Conservation (phyloP, 1,140 invertebrate genomes). For the Bombus sylvicola region DNA sequence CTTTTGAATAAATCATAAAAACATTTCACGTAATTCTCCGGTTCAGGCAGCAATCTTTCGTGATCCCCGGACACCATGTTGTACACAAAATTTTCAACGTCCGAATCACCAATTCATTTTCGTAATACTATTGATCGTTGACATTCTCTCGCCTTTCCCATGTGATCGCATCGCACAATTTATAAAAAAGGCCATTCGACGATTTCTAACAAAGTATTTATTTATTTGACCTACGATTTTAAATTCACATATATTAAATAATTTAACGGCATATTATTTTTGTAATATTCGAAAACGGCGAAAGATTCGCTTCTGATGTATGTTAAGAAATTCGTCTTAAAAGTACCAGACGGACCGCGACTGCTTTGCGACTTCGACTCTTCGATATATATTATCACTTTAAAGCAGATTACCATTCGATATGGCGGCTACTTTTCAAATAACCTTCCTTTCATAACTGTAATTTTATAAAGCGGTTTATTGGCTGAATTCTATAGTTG, state of each 20-base stretch:
- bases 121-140: constrained; percentile 81
- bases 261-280: constrained; percentile 5
- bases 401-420: constrained; percentile 23
- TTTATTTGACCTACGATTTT: not conserved
- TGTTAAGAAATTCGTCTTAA: constrained; percentile 61
- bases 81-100: constrained; percentile 65
- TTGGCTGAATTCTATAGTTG: not conserved
- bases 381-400: constrained; percentile 45
- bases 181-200: constrained; percentile 29
- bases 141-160: constrained; percentile 72
- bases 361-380: constrained; percentile 49
- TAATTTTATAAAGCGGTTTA: not conserved
- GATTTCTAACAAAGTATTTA: constrained; percentile 33
- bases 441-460: not conserved
- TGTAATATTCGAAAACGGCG: constrained; percentile 37
- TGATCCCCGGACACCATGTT: constrained; percentile 78
- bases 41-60: constrained; percentile 84
- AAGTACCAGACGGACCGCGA: constrained; percentile 54
- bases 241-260: constrained; percentile 12
- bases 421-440: constrained; percentile 12
- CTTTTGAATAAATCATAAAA: constrained; percentile 85
- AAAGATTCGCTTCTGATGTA: constrained; percentile 41
- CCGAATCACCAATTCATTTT: constrained; percentile 80
- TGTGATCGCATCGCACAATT: constrained; percentile 71
- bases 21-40: constrained; percentile 83